Conservation (phyloP, 2,113 vertebrate species). For the Xenopus borealis region DNA sequence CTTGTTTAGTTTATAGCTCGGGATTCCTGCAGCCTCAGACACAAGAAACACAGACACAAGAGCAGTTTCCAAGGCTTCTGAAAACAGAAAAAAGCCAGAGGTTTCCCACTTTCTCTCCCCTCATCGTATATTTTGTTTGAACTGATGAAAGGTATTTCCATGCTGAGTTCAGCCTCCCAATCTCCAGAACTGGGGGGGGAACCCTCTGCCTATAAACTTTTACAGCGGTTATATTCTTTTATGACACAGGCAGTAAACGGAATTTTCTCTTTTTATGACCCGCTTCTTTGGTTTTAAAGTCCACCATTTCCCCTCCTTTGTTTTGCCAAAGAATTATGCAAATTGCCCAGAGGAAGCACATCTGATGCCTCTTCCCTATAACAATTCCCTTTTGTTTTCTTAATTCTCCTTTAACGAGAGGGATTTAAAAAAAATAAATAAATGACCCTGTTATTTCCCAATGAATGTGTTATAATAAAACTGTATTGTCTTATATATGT, state of each 20-base stretch:
- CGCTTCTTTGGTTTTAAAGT: conserved; percentile 55
- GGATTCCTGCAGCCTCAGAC: conserved; percentile 60
- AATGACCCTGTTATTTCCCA: too few species aligned
- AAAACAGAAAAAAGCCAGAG: conserved; percentile 55
- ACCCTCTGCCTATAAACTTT: conserved; percentile 98
- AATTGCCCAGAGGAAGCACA: conserved; percentile 13
- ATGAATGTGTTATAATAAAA: too few species aligned
- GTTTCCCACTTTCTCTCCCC: conserved; percentile 39
- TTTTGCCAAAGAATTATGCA: conserved; percentile 58
- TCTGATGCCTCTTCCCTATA: not conserved
- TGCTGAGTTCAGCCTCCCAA: conserved; percentile 84
- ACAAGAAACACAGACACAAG: conserved; percentile 52
- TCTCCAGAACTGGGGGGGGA: conserved; percentile 78
- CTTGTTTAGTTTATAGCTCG: conserved; percentile 56
- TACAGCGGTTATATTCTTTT: conserved; percentile 99
- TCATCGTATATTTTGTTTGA: conserved; percentile 40
- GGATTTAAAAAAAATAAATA: too few species aligned
- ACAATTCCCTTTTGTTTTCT: too few species aligned
- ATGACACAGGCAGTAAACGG: conserved; percentile 81
- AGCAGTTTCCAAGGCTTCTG: conserved; percentile 60
- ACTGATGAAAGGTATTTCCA: conserved; percentile 45
- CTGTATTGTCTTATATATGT: too few species aligned
- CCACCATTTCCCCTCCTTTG: conserved; percentile 53
- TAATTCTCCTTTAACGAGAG: too few species aligned
- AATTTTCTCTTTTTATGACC: conserved; percentile 84